Percentiles rank a stretch among this genome's conserved stretches.
Conservation (phyloP, 2,888 invertebrate species). For the Dilophus febrilis region DNA sequence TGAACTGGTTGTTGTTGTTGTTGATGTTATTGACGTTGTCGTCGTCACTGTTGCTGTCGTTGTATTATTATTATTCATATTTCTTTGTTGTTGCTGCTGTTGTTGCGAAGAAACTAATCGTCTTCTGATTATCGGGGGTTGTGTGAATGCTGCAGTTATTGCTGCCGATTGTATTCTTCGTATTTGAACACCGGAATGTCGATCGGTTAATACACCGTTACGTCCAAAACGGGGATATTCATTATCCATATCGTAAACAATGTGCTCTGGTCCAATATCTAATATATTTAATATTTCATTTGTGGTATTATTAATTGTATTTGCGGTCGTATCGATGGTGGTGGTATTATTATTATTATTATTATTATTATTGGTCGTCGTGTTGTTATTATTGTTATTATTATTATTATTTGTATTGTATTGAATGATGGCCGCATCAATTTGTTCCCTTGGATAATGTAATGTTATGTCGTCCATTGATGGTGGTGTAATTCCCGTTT, state of each 20-base stretch:
- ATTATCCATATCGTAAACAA: slow-evolving; percentile 15
- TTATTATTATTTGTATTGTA: too few species aligned
- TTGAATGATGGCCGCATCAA: too few species aligned
- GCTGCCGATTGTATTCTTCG: too few species aligned
- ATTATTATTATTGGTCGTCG: slow-evolving; percentile 10
- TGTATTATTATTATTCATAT: not conserved
- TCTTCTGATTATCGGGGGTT: too few species aligned
- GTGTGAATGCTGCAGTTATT: too few species aligned
- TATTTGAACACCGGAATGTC: not conserved
- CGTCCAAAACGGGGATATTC: slow-evolving; percentile 12
- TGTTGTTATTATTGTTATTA: slow-evolving; percentile 20
- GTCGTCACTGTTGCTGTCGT: not conserved
- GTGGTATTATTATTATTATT: slow-evolving; percentile 6
- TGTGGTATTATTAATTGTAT: slow-evolving; percentile 17
- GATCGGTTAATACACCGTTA: slow-evolving; percentile 7
- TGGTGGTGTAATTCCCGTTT: too few species aligned
- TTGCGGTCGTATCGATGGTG: slow-evolving; percentile 13
- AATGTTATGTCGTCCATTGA: too few species aligned
- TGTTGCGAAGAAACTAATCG: too few species aligned
- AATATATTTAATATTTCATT: slow-evolving; percentile 8
- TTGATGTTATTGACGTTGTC: not conserved
- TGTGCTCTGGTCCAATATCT: slow-evolving; percentile 12
- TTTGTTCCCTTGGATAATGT: too few species aligned
- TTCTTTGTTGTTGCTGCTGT: not conserved
- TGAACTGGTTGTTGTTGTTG: not conserved